Evolutionary conservation across 2,113 vertebrate species (phyloP), one percentile per base, ranked within the genome.

Genomic region (Aspiorhynchus laticeps): DNA sequence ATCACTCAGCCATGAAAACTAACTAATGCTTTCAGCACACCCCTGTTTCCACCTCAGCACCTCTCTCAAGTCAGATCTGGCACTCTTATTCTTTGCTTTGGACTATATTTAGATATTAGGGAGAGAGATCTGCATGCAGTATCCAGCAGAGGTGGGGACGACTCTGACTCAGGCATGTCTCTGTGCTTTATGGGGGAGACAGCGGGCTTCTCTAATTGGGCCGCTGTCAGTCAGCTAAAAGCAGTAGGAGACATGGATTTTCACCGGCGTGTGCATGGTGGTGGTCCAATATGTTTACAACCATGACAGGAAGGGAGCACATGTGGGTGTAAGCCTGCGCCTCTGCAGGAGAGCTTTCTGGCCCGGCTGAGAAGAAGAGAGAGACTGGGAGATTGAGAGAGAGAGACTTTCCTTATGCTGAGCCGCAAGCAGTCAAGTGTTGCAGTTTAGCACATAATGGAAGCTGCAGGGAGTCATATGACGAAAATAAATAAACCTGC

Each of bases 181-280:
- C 1, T 61, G 51, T 28, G 36, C 78, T 61, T 65, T 86, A 84
- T 56, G 17, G 56, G 67, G 51, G 86, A 88, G 76, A 82, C 84
- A 87, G 73, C 80, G 85, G 86, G 85, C 75, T 76, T 84, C 84
- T 85, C 73, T 87, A 90, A 85, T 88, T 87, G 85, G 84, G 63
- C 85, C 53, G 31, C 90, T 87, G 90, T 89, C 87, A 84, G 81
- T 88, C 88, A 83, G 82, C 88, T 88, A 79, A 86, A 89, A 88
- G 65, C 85, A 87, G 80, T 82, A 75, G 81, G 86, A 88, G 82
- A 87, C 85, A 80, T 87, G 81, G 87, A 89, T 85, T 89, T 89
- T 85, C 51, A 41, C 56, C 48, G 15, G 69, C 41, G 67, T 78
- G 74, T 75, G 48, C 65, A 79, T 86, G 56, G 80, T 87, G 74